Evolutionary conservation across 2,113 vertebrate genomes (phyloP).

Genomic region (Neomonachus schauinslandi): DNA sequence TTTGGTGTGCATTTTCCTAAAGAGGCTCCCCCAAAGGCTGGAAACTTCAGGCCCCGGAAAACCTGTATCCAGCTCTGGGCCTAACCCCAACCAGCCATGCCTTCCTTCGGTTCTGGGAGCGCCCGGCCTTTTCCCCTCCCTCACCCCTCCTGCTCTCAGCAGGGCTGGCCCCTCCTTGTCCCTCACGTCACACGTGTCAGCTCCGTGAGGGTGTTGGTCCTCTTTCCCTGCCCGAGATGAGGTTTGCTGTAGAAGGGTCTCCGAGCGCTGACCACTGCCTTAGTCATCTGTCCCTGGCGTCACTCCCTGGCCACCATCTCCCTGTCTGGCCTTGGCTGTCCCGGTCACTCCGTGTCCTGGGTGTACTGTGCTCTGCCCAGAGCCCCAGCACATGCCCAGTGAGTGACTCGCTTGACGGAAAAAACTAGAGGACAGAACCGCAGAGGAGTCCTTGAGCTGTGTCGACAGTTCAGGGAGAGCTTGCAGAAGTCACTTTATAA

Average conservation of each 20-base stretch:
- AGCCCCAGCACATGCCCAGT: background rate
- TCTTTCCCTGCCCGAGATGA: background rate
- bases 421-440: background rate
- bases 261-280: accelerated
- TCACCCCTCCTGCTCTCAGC: accelerated
- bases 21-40: background rate
- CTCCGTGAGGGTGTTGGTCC: background rate
- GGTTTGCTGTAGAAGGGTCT: background rate
- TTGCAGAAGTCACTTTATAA: background rate
- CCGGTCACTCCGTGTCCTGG: background rate
- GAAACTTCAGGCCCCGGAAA: background rate
- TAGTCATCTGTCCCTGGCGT: too few species aligned
- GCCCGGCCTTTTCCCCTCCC: background rate
- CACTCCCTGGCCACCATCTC: background rate
- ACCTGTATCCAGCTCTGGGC: background rate
- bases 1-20: background rate
- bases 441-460: background rate
- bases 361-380: background rate
- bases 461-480: background rate
- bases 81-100: accelerated
- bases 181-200: background rate
- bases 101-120: background rate
- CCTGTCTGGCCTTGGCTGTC: background rate
- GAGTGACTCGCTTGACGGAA: background rate
- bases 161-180: too few species aligned